These are phyloP conservation scores for Holcopasites calliopsidis DNA, from an alignment of 1,140 invertebrate genomes.

Conservation along the genomic window DNA sequence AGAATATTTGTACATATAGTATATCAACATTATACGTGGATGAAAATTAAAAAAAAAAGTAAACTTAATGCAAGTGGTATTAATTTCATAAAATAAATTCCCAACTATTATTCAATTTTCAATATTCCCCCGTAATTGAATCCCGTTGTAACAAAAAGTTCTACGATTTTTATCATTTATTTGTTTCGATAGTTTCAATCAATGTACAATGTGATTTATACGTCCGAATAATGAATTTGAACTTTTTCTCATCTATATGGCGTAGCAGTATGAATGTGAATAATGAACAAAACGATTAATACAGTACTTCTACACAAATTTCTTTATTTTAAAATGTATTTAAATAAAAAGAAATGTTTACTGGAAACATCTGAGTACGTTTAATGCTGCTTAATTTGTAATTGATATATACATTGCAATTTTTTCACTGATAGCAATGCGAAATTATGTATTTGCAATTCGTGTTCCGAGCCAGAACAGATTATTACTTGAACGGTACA, in stretches of 20 bases:
- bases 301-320: background rate
- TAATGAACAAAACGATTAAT: conserved; percentile 53
- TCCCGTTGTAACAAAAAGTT: too few species aligned
- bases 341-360: conserved; percentile 17
- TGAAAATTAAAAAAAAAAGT: background rate
- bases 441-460: background rate
- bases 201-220: conserved; percentile 44
- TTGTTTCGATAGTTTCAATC: conserved; percentile 54
- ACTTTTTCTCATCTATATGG: conserved; percentile 17
- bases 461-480: background rate
- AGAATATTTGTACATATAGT: background rate
- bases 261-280: conserved; percentile 50
- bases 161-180: conserved; percentile 50
- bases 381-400: background rate
- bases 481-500: background rate
- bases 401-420: conserved; percentile 8
- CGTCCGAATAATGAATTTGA: conserved; percentile 44
- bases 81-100: background rate
- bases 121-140: too few species aligned
- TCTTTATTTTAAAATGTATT: background rate
- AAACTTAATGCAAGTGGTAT: background rate
- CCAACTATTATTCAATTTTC: too few species aligned
- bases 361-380: background rate
- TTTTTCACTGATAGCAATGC: background rate
- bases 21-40: background rate